Evolutionary conservation across 2,113 vertebrate species (phyloP).

Genomic region (Anolis sagrei): DNA sequence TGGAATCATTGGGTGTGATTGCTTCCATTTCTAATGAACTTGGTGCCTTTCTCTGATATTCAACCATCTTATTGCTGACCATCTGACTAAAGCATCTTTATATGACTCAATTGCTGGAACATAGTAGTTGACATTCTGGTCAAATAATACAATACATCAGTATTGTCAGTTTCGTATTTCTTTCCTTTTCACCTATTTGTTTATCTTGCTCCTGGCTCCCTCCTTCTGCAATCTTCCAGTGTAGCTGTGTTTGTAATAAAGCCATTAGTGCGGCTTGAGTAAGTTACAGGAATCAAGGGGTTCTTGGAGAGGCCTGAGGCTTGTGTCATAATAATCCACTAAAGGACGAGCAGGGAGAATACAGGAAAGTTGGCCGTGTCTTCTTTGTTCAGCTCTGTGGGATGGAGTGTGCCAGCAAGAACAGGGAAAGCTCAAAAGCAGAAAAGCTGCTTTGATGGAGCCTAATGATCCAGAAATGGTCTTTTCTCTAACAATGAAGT

Average conservation of each 20-base stretch:
- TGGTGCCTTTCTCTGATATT: conserved; percentile 22
- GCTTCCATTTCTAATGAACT: conserved; percentile 22
- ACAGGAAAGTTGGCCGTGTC: conserved; percentile 34
- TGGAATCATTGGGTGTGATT: neutral
- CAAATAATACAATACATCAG: conserved; percentile 15
- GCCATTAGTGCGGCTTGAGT: conserved; percentile 47
- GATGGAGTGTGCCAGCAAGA: conserved; percentile 16
- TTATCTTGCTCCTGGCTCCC: conserved; percentile 27
- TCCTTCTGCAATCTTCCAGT: conserved; percentile 38
- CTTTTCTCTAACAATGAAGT: conserved; percentile 20
- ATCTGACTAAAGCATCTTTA: conserved; percentile 44
- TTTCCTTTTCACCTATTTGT: conserved; percentile 28
- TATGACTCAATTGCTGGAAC: conserved; percentile 36
- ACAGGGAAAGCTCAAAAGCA: conserved; percentile 35
- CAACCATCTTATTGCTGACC: conserved; percentile 17
- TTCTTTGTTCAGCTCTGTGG: conserved; percentile 36
- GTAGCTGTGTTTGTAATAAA: conserved; percentile 22
- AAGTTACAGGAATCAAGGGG: conserved; percentile 33
- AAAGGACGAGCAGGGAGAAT: conserved; percentile 25
- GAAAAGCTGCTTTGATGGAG: conserved; percentile 34
- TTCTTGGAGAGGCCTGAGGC: conserved; percentile 41
- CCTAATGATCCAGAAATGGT: conserved; percentile 42
- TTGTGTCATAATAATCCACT: conserved; percentile 29
- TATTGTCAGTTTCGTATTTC: conserved; percentile 37
- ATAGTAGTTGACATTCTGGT: conserved; percentile 55